A percentile compares a stretch with the other conserved stretches of the same genome.
These are phyloP conservation scores for Collichthys lucidus DNA, from an alignment of 2,113 vertebrate genomes.

Conservation along the genomic window DNA sequence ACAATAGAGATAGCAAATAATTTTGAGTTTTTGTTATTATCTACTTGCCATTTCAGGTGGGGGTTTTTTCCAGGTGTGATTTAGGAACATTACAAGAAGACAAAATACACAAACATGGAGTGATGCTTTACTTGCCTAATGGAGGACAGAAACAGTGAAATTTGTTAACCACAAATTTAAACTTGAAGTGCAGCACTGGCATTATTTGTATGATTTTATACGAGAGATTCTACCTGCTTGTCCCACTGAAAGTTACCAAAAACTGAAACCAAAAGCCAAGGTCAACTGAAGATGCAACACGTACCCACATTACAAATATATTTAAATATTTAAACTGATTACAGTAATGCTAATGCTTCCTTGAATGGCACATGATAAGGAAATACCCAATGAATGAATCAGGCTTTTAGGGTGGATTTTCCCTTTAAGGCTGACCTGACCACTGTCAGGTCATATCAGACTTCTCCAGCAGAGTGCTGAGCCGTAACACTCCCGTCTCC, in stretches of 20 bases:
- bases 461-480: slow-evolving; percentile 29
- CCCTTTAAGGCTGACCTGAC: slow-evolving; percentile 14
- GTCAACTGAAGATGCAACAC: neutral
- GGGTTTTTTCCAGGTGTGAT: too few species aligned
- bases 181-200: too few species aligned
- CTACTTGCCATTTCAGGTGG: too few species aligned
- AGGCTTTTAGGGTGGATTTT: neutral
- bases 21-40: too few species aligned
- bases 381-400: neutral
- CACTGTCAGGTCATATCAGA: slow-evolving; percentile 55
- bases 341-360: neutral
- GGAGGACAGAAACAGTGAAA: too few species aligned
- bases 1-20: too few species aligned
- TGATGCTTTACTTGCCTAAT: too few species aligned
- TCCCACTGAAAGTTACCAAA: neutral
- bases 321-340: neutral
- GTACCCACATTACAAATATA: neutral
- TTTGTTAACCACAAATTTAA: too few species aligned
- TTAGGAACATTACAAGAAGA: too few species aligned
- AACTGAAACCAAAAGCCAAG: neutral
- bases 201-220: neutral
- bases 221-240: neutral
- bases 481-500: slow-evolving; percentile 34
- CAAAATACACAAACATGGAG: too few species aligned
- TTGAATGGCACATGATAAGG: too few species aligned